These are phyloP conservation scores for Nycticorax nycticorax DNA, from an alignment of 2,113 vertebrate genomes.

Conservation along the genomic window DNA sequence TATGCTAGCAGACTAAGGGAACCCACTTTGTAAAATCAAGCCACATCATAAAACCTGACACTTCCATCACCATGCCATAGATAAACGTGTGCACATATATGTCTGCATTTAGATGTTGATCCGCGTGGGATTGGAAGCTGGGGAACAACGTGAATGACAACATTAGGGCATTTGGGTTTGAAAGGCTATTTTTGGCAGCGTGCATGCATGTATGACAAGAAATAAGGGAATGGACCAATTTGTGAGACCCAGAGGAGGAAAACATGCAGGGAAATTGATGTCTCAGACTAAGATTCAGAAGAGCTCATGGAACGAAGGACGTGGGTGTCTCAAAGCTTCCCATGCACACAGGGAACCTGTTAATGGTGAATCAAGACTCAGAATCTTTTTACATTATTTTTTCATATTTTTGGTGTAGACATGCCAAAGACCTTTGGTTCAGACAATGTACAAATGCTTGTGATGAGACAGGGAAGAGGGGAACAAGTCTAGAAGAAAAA, in stretches of 20 bases:
- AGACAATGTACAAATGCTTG: not conserved
- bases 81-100: not conserved
- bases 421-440: not conserved
- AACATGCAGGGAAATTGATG: not conserved
- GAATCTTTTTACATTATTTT: not conserved
- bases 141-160: not conserved
- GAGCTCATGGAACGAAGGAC: not conserved
- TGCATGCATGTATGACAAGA: accelerated
- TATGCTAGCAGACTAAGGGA: not conserved
- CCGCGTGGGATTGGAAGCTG: accelerated
- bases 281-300: not conserved
- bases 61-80: not conserved
- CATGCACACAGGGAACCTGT: not conserved
- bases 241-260: not conserved
- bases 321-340: not conserved
- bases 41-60: not conserved
- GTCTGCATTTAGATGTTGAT: not conserved
- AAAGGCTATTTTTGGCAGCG: not conserved
- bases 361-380: not conserved
- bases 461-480: not conserved
- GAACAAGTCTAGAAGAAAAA: not conserved
- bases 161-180: not conserved
- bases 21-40: not conserved
- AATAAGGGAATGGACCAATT: not conserved
- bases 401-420: not conserved